Percentiles rank a stretch among this genome's conserved stretches.
These are phyloP conservation scores for Taenioides sp. DNA, from an alignment of 2,797 vertebrate species.

Conservation along the genomic window DNA sequence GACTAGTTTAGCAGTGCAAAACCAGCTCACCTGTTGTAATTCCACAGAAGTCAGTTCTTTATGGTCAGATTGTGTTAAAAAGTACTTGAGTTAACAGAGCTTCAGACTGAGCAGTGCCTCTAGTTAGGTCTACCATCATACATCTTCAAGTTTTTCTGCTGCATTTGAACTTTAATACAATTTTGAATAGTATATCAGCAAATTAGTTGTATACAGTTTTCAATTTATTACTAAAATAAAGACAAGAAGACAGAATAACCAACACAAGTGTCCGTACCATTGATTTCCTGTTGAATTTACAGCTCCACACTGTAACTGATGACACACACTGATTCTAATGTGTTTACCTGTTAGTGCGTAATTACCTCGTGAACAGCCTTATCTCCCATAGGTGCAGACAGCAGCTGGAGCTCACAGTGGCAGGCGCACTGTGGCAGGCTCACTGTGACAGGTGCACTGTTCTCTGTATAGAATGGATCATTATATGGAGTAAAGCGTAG, in stretches of 20 bases:
- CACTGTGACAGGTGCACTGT: no score
- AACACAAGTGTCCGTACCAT: background rate
- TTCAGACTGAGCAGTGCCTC: no score
- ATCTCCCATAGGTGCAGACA: background rate
- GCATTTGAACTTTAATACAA: no score
- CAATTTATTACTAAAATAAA: background rate
- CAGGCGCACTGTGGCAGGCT: background rate
- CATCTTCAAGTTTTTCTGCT: no score
- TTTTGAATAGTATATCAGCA: no score
- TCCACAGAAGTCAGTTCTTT: no score
- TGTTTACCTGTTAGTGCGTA: background rate
- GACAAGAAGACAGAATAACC: background rate
- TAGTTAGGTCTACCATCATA: no score
- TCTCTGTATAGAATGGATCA: background rate
- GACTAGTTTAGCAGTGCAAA: no score
- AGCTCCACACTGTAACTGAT: background rate
- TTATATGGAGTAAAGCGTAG: background rate
- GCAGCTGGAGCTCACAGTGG: background rate
- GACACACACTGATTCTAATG: background rate
- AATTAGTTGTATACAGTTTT: no score
- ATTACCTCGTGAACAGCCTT: slow-evolving; percentile 15
- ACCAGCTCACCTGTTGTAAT: no score
- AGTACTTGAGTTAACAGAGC: no score
- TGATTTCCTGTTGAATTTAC: background rate
- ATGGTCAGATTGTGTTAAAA: no score